A percentile compares a stretch with the other conserved stretches of the same genome.
Evolutionary conservation across 2,797 vertebrate genomes (phyloP).

Genomic region (Galaxias olidus): DNA sequence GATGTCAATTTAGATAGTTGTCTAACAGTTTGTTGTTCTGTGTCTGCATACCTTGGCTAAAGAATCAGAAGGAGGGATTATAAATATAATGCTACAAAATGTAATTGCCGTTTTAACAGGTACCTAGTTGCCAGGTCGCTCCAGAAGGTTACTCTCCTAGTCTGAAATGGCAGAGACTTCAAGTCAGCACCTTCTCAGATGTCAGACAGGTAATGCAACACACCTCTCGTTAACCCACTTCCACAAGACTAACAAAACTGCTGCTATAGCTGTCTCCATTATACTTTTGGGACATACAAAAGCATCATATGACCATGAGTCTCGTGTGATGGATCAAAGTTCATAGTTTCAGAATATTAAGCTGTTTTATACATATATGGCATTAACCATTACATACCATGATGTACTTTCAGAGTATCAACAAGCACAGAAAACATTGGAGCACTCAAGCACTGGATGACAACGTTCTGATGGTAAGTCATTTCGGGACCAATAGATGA

Average conservation of each 20-base stretch:
- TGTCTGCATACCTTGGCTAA: no score
- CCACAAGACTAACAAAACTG: not conserved
- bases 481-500: no score
- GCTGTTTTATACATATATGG: not conserved
- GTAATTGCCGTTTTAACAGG: slow-evolving; percentile 59
- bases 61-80: no score
- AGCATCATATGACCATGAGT: not conserved
- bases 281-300: not conserved
- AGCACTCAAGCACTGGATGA: slow-evolving; percentile 86
- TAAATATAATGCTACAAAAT: no score
- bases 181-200: slow-evolving; percentile 89
- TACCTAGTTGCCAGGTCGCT: slow-evolving; percentile 88
- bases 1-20: no score
- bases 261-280: not conserved
- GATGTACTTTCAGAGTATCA: slow-evolving; percentile 79
- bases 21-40: no score
- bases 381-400: not conserved
- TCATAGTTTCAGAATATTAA: not conserved
- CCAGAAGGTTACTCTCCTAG: slow-evolving; percentile 90
- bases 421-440: slow-evolving; percentile 90
- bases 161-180: slow-evolving; percentile 89
- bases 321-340: not conserved
- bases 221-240: not conserved
- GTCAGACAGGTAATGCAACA: slow-evolving; percentile 84
- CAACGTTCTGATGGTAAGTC: slow-evolving; percentile 89